phyloP scores from a whole-genome alignment of 2,113 vertebrate genomes.

The Sciurus niger region DNA sequence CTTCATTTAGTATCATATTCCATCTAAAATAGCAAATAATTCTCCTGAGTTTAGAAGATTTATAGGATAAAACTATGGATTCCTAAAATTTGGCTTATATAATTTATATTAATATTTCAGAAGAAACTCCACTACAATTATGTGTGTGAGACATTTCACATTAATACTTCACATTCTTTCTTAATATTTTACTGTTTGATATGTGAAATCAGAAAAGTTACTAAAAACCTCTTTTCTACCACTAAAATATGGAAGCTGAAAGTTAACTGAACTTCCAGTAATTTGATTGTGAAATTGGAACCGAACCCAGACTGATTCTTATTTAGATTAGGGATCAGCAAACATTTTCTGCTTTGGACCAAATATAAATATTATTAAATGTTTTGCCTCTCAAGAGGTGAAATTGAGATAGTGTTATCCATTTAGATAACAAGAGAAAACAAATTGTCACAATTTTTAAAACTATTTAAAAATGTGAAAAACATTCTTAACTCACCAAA shows the following conservation, averaged over 20 bases:
- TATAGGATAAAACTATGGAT: not conserved
- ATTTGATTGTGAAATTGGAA: not conserved
- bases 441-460: not conserved
- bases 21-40: not conserved
- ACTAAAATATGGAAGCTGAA: not conserved
- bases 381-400: not conserved
- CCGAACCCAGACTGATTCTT: slow-evolving; percentile 18
- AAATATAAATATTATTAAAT: not conserved
- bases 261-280: not conserved
- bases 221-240: not conserved
- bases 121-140: not conserved
- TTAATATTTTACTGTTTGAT: not conserved
- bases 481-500: not conserved
- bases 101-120: slow-evolving; percentile 10
- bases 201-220: not conserved
- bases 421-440: not conserved
- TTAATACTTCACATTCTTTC: not conserved
- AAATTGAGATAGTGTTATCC: not conserved
- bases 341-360: not conserved
- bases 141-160: not conserved
- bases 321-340: not conserved
- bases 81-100: not conserved
- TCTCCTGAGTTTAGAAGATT: slow-evolving; percentile 11
- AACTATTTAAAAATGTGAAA: not conserved
- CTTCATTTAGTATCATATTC: not conserved